Base-by-base conservation (phyloP, 53 echinoderm and acorn worm genomes). In the Crossaster papposus region DNA sequence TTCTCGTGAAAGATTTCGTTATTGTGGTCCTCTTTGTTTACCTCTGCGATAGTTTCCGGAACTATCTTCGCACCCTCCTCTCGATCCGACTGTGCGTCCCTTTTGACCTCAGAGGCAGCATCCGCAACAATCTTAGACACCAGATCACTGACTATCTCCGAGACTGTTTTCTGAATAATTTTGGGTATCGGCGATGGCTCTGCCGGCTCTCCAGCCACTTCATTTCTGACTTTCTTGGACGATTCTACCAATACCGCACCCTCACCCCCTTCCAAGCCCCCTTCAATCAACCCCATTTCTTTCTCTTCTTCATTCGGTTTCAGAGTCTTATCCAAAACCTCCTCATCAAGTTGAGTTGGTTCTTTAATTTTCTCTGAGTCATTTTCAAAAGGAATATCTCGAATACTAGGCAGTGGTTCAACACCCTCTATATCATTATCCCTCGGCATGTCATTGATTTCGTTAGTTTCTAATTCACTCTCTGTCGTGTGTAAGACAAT, bases 21-120 rank as follows among this genome's bases (percentile, higher is more conserved):
- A 65, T 70, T 85, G 33, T 53, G 80, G n/a, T 89, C 83, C 35
- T 74, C 65, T 64, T 85, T 79, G 30, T 70, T 88, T 23, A 51
- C 83, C 32, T 36, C 78, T n/a, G 78, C 4, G 34, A 78, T 20
- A 14, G 36, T 10, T 35, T 73, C 74, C 10, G 35, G 1, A 17
- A 34, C 74, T 4, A 35, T 20, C 74, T 73, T 4, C n/a, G 24
- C 83, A 10, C 64, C 75, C 78, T 79, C 84, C 77, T 44, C 80
- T 51, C 36, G 78, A 17, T 89, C 81, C 20, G 62, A 73, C 65
- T 73, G 64, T 30, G 85, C 84, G 36, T 83, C 84, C 10, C 12
- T 54, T 6, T 85, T 29, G 28, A 32, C 30, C 51, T 85, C 85
- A 7, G 54, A 12, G 32, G 72, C 17, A 6, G 73, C 20, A 30